phyloP scores from a whole-genome alignment of 2,113 vertebrate genomes.

The Columba livia region DNA sequence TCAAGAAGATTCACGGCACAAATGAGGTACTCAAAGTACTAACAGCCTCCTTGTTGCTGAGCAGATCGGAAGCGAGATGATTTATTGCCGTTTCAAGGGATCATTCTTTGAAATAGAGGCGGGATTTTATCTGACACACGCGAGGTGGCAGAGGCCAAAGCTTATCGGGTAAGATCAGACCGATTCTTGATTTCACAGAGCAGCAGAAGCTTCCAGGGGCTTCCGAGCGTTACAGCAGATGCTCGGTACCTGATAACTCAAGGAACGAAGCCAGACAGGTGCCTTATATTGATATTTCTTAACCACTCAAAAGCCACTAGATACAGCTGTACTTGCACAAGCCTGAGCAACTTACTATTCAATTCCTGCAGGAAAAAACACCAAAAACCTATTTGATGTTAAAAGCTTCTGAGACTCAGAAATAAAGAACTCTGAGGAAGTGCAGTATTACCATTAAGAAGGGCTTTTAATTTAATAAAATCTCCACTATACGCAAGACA shows the following conservation, averaged over 20 bases:
- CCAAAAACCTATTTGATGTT: not conserved
- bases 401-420: not conserved
- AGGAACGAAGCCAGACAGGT: not conserved
- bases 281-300: not conserved
- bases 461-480: not conserved
- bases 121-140: not conserved
- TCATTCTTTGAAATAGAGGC: not conserved
- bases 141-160: not conserved
- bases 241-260: not conserved
- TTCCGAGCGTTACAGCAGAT: fast-evolving
- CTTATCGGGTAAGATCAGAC: not conserved
- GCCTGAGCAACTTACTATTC: not conserved
- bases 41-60: not conserved
- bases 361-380: not conserved
- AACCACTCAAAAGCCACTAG: not conserved
- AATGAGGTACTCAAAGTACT: not conserved
- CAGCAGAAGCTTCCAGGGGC: not conserved
- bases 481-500: not conserved
- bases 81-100: not conserved
- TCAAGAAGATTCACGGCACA: not conserved
- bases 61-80: not conserved
- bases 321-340: not conserved
- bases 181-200: not conserved
- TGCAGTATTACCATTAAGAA: not conserved
- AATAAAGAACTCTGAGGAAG: not conserved